phyloP scores from a whole-genome alignment of 1,140 invertebrate genomes.

The Scylla paramamosain region DNA sequence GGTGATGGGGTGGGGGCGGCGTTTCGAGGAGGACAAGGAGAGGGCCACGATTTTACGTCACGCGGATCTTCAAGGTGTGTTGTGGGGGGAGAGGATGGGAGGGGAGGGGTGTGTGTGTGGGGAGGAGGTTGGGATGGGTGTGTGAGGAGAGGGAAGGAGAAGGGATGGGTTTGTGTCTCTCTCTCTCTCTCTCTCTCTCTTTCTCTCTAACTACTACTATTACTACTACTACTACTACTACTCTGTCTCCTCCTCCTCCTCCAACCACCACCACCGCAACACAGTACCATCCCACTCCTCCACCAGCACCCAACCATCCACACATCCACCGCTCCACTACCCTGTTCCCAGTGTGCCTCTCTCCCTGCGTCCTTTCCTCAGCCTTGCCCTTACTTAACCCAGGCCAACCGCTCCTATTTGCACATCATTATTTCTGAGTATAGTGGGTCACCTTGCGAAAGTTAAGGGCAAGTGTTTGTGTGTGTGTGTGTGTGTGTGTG shows the following conservation, averaged over 20 bases:
- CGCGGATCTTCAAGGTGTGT: neutral
- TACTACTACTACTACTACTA: too few species aligned
- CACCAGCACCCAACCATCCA: too few species aligned
- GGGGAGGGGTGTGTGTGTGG: neutral
- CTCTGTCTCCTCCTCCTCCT: neutral
- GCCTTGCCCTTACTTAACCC: neutral
- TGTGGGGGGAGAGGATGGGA: neutral
- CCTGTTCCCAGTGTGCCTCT: neutral
- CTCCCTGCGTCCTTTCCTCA: neutral
- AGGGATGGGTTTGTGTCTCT: neutral
- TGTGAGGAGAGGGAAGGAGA: neutral
- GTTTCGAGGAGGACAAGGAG: neutral
- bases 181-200: too few species aligned
- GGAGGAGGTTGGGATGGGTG: neutral
- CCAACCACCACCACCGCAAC: too few species aligned
- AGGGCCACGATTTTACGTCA: constrained; percentile 25
- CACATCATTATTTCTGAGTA: too few species aligned
- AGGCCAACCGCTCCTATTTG: too few species aligned
- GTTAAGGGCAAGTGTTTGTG: too few species aligned
- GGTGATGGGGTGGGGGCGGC: constrained; percentile 62
- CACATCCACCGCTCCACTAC: neutral
- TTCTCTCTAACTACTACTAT: neutral
- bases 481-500: too few species aligned
- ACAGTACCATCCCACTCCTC: too few species aligned
- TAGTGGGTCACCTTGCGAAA: too few species aligned